A percentile compares a stretch with the other conserved stretches of the same genome.
Evolutionary conservation across 2,113 vertebrate species (phyloP).

Genomic region (Colistium nudipinnis): DNA sequence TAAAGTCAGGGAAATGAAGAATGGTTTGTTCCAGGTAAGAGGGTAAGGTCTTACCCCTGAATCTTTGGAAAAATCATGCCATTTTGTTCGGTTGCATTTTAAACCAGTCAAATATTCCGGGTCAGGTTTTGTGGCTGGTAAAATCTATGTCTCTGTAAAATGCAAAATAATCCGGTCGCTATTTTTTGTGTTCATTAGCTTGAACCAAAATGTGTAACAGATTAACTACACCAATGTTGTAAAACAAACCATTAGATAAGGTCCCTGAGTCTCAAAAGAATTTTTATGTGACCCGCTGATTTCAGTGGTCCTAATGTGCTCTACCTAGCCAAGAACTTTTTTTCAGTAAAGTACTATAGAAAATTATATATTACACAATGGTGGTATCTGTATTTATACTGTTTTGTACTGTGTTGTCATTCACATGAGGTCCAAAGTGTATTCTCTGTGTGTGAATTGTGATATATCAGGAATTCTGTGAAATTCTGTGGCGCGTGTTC

Average conservation of each 20-base stretch:
- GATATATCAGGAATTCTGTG: constrained; percentile 79
- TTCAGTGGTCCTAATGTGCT: constrained; percentile 51
- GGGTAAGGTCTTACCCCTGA: background rate
- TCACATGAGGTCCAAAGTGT: constrained; percentile 80
- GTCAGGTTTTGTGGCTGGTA: constrained; percentile 16
- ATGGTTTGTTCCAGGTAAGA: constrained; percentile 7
- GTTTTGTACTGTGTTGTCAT: constrained; percentile 81
- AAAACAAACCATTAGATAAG: background rate
- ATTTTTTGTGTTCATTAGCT: too few relatives aligned
- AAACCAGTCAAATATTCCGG: constrained; percentile 4
- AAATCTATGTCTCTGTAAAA: constrained; percentile 11
- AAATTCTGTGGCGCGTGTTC: constrained; percentile 76
- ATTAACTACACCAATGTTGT: background rate
- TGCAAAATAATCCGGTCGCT: constrained; percentile 7
- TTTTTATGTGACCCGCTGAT: constrained; percentile 46
- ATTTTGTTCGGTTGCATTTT: constrained; percentile 25
- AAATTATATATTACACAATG: constrained; percentile 71
- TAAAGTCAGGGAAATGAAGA: constrained; percentile 20
- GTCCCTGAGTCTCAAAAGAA: constrained; percentile 19
- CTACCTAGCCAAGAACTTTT: constrained; percentile 58
- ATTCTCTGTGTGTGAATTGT: constrained; percentile 76
- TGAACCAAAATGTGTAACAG: background rate
- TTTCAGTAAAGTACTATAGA: constrained; percentile 68
- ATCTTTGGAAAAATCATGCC: constrained; percentile 8
- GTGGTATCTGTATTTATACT: constrained; percentile 78